Base-by-base conservation (phyloP, 2,113 vertebrate genomes). In the Sylvietta virens region DNA sequence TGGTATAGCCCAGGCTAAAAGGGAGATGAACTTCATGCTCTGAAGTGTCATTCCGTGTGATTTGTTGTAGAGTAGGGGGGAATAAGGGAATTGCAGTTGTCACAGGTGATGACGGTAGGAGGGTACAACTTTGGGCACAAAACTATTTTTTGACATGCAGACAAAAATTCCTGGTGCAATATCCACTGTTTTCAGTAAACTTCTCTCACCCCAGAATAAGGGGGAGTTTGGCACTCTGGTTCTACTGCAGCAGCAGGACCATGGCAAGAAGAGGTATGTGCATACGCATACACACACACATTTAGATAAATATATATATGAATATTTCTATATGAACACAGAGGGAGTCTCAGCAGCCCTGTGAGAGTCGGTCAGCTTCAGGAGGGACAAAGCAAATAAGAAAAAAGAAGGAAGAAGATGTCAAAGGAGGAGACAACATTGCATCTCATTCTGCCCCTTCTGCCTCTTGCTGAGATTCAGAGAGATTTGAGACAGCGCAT, bases 81-180 rank as follows among this genome's bases (percentile, higher is more conserved):
- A 11, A 17, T 42, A 42, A 81, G 7, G 7, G 16, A 40, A 26
- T 11, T 26, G 44, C 18, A 56, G 24, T 16, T 13, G 21, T 56
- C 5, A 0, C 11, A 48, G 7, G 18, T 54, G 35, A n/a, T 0
- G 0, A 17, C 14, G 22, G 27, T 50, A 69, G 33, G 33, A 70
- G 13, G 16, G 4, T 57, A 42, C 17, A 88, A 7, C 15, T 65
- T 65, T 3, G 58, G 31, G 57, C 33, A 47, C 18, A 83, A 47
- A 83, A 42, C 21, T 66, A 13, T 0, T 19, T 81, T 82, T 62
- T 78, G 66, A 57, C 9, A 39, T 5, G 6, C n/a, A 39, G 31
- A 28, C 14, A 70, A 77, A 90, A 79, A 21, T 7, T 81, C 73
- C 26, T 76, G n/a, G 22, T 86, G 31, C 22, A 12, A 23, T 76